These are phyloP conservation scores for Aradophagus sp. DNA, from an alignment of 1,140 invertebrate genomes.

Conservation along the genomic window DNA sequence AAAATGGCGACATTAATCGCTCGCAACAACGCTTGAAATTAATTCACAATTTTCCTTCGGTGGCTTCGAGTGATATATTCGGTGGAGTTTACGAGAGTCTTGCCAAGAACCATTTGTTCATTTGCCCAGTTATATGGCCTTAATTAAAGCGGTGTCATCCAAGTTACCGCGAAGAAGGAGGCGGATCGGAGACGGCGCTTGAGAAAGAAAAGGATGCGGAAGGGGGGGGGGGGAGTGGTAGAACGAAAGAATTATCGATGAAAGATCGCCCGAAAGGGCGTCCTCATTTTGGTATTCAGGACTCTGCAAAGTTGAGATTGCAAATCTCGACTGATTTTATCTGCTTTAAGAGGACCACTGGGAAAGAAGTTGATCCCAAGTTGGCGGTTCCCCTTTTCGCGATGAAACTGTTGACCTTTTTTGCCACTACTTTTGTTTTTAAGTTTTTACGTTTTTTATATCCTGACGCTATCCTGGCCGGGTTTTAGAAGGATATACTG, in stretches of 20 bases:
- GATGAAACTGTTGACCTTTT: constrained; percentile 37
- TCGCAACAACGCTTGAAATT: constrained; percentile 58
- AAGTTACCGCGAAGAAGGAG: constrained; percentile 44
- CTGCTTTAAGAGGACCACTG: constrained; percentile 36
- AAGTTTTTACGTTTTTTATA: no score
- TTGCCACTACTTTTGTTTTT: constrained; percentile 31
- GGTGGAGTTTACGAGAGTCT: constrained; percentile 58
- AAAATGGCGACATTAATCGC: constrained; percentile 60
- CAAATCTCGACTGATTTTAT: constrained; percentile 56
- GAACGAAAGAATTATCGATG: constrained; percentile 52
- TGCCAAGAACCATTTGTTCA: constrained; percentile 56
- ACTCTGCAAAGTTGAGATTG: constrained; percentile 53
- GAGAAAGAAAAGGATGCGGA: constrained; percentile 25
- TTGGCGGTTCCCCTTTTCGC: constrained; percentile 18
- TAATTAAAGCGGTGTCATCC: constrained; percentile 65
- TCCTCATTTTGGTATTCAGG: constrained; percentile 48
- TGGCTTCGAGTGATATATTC: constrained; percentile 58
- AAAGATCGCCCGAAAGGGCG: constrained; percentile 42
- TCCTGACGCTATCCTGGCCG: no score
- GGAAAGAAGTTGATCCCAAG: constrained; percentile 42
- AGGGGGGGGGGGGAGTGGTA: no score
- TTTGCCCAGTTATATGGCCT: constrained; percentile 58
- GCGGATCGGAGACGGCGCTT: not conserved
- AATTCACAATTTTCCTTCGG: constrained; percentile 62
- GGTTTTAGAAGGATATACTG: no score